Evolutionary conservation across 1,140 invertebrate genomes (phyloP).

Genomic region (Kradibia gibbosae): DNA sequence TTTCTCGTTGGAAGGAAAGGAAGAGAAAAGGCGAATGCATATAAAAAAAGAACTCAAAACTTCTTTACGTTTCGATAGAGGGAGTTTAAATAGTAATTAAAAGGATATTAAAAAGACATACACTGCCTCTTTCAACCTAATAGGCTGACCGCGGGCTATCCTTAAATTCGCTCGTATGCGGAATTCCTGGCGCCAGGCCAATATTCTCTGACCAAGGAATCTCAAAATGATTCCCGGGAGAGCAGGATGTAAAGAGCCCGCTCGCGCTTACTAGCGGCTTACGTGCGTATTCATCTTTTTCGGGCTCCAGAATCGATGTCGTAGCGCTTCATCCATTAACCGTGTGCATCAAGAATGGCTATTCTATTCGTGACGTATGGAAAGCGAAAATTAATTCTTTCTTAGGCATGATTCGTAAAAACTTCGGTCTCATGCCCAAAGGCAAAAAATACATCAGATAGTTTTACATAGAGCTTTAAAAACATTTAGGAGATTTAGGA

Average conservation of each 20-base stretch:
- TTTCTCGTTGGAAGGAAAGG: not conserved
- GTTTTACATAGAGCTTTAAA: no score
- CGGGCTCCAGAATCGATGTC: not conserved
- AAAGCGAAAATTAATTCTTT: no score
- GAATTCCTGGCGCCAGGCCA: slow-evolving; percentile 9
- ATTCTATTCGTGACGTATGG: no score
- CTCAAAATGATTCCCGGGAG: not conserved
- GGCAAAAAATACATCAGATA: no score
- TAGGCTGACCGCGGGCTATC: slow-evolving; percentile 34
- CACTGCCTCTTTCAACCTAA: not conserved
- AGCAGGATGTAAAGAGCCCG: not conserved
- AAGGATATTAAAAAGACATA: slow-evolving; percentile 36
- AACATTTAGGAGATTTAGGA: no score
- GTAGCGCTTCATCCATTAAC: not conserved
- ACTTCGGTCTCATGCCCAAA: no score
- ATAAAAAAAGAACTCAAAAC: not conserved
- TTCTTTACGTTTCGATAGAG: not conserved
- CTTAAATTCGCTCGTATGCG: slow-evolving; percentile 17
- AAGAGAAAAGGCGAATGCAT: no score
- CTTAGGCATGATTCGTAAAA: no score
- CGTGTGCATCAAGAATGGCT: no score
- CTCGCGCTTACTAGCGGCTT: not conserved
- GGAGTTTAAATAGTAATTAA: slow-evolving; percentile 31
- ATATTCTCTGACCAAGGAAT: not conserved
- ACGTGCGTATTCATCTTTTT: not conserved